Evolutionary conservation across 2,797 vertebrate species (phyloP).

Genomic region (Vultur gryphus): DNA sequence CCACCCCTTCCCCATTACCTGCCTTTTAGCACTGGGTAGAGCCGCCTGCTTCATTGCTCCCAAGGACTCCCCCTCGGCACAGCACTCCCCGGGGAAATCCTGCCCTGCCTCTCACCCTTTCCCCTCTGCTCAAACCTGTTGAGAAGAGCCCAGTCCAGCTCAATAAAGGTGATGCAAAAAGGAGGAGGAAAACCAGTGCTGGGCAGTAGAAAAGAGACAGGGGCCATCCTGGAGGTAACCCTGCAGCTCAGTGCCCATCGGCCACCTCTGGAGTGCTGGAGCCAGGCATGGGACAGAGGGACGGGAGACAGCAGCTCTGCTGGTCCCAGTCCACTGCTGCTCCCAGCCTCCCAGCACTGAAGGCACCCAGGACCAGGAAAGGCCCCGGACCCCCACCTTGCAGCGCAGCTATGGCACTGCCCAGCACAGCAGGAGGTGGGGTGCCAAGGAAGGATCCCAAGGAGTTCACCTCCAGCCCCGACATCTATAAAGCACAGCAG

Average conservation of each 20-base stretch:
- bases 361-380: background rate
- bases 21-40: background rate
- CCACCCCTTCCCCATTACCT: background rate
- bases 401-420: background rate
- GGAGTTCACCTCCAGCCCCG: background rate
- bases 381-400: rapidly evolving
- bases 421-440: background rate
- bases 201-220: background rate
- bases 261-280: background rate
- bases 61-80: background rate
- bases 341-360: background rate
- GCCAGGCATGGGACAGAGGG: background rate
- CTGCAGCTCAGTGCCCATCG: background rate
- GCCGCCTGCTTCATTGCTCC: background rate
- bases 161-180: background rate
- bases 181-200: background rate
- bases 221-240: background rate
- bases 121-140: background rate
- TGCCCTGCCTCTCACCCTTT: background rate
- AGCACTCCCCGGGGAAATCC: background rate
- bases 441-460: background rate
- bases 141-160: background rate
- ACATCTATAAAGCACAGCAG: background rate
- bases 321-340: background rate
- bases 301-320: background rate